These are phyloP conservation scores for Elegia similella DNA, from an alignment of 2,888 invertebrate species.

Conservation along the genomic window DNA sequence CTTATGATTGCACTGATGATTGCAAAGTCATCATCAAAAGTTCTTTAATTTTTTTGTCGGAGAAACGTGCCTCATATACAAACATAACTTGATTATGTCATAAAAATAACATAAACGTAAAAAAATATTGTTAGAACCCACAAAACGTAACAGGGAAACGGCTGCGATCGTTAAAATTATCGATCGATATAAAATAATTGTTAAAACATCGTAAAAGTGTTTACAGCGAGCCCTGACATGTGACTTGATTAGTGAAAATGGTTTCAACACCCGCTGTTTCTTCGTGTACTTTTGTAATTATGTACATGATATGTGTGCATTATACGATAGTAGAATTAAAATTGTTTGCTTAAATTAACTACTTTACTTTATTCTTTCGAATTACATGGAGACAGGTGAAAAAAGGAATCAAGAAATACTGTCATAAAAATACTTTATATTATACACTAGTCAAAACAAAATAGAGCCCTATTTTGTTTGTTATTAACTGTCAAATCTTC, in stretches of 20 bases:
- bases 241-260: conserved; percentile 12
- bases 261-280: conserved; percentile 11
- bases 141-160: conserved; percentile 23
- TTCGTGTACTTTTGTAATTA: conserved; percentile 5
- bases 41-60: background rate
- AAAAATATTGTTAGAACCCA: conserved; percentile 9
- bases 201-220: conserved; percentile 15
- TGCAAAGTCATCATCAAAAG: background rate
- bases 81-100: conserved; percentile 9
- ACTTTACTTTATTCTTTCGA: too few relatives aligned
- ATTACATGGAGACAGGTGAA: too few relatives aligned
- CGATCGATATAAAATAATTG: conserved; percentile 25
- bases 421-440: too few relatives aligned
- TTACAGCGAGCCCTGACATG: conserved; percentile 5
- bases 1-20: too few relatives aligned
- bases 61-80: background rate
- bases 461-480: too few relatives aligned
- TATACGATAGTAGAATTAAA: background rate
- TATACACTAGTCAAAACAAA: too few relatives aligned
- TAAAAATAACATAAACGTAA: conserved; percentile 2
- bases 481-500: too few relatives aligned
- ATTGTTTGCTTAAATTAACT: background rate
- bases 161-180: conserved; percentile 30
- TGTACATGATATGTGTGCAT: background rate
- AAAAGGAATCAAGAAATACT: too few relatives aligned